Percentiles rank a stretch among this genome's conserved stretches.
Conservation (phyloP, 2,797 vertebrate genomes). For the Psittacula echo region DNA sequence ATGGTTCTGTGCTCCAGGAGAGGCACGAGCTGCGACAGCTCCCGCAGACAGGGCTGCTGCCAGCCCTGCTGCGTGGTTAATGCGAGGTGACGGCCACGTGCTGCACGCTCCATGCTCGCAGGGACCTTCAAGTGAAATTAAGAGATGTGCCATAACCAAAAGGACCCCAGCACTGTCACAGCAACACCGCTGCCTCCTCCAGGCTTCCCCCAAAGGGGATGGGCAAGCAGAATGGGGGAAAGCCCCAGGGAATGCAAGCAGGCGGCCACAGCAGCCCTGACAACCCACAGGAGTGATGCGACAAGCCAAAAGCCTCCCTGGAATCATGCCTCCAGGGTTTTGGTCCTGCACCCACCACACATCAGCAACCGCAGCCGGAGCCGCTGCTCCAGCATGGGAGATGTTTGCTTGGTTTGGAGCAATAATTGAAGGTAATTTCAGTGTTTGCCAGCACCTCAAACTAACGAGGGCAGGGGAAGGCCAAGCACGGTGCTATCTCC, state of each 20-base stretch:
- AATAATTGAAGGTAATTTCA: neutral
- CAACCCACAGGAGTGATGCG: accelerated
- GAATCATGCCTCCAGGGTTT: neutral
- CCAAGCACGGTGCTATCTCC: accelerated
- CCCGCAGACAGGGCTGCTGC: neutral
- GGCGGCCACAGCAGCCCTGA: neutral
- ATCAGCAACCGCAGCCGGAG: neutral
- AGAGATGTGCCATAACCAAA: neutral
- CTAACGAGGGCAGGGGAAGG: accelerated
- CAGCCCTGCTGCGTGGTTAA: neutral
- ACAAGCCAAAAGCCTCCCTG: neutral
- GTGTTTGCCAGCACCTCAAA: neutral
- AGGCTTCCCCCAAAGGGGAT: accelerated
- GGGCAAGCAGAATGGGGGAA: neutral
- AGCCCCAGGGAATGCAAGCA: accelerated
- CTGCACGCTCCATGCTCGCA: neutral
- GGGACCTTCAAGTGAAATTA: neutral
- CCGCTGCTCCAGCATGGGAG: neutral
- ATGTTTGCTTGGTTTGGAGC: neutral
- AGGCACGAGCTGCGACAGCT: neutral
- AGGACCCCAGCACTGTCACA: neutral
- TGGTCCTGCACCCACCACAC: neutral
- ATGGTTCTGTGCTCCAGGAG: neutral
- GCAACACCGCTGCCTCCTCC: neutral
- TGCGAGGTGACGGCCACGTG: neutral